These are phyloP conservation scores for Tortrix viridana DNA, from an alignment of 2,888 invertebrate species.

Conservation along the genomic window DNA sequence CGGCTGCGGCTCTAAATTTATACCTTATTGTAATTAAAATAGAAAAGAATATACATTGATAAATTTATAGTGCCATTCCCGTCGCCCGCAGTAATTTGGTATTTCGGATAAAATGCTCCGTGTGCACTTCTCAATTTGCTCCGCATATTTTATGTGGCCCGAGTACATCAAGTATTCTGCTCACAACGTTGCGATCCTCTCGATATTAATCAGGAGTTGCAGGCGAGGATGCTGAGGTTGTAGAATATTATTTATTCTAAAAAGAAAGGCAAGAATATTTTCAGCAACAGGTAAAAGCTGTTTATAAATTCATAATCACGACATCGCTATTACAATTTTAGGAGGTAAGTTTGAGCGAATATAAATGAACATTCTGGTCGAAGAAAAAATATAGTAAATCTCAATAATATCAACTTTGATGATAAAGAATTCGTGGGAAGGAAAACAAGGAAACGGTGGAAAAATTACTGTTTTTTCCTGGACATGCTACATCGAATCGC, in stretches of 20 bases:
- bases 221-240: neutral
- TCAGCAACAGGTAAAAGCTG: neutral
- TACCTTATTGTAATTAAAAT: too few species aligned
- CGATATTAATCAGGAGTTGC: constrained; percentile 24
- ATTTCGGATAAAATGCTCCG: constrained; percentile 20
- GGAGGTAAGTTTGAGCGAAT: neutral
- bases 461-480: constrained; percentile 20
- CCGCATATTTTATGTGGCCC: constrained; percentile 21
- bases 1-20: too few species aligned
- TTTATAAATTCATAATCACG: neutral
- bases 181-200: constrained; percentile 10
- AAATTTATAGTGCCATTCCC: constrained; percentile 11
- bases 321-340: neutral
- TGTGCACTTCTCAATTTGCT: constrained; percentile 26
- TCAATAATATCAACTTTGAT: constrained; percentile 23
- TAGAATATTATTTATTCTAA: constrained; percentile 20
- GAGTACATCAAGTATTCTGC: constrained; percentile 30
- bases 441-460: constrained; percentile 6
- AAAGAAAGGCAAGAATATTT: neutral
- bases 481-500: constrained; percentile 3
- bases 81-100: constrained; percentile 11
- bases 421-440: constrained; percentile 19
- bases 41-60: too few species aligned
- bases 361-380: constrained; percentile 9
- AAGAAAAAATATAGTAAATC: constrained; percentile 25